Evolutionary conservation across 1,140 invertebrate species (phyloP), one percentile per base, ranked within the genome.

Genomic region (Choristoneura fumiferana): DNA sequence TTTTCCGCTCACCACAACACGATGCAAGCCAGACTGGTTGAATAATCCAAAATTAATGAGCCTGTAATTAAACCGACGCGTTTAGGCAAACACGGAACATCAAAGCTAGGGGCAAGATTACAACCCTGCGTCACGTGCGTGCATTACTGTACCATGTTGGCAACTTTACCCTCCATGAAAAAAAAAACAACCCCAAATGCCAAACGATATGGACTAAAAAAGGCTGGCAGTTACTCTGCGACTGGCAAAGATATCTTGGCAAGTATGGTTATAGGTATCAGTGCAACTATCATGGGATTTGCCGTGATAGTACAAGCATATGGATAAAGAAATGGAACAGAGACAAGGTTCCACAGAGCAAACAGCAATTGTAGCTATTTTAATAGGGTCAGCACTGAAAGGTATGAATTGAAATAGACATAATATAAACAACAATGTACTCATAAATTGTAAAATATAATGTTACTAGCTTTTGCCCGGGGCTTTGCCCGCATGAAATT

Each of bases 31-130:
- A 29, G 65, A 60, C 57, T 61, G 59, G 67, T 74, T 76, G 83
- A 84, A 84, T 84, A 80, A 80, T 86, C 74, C 71, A 81, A 84
- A 76, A 84, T 81, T 83, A 84, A 87, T 84, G 81, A 81, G 69
- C 63, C 72, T 76, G 76, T 87, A 84, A 87, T 87, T 81, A 84
- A 83, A 83, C 60, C 66, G 65, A 64, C 71, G 69, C 68, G 76
- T 81, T 83, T 83, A 78, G 69, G 78, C 72, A 86, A 86, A 83
- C 81, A 82, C 61, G 65, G 75, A 77, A 82, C 78, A 80, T 86
- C 83, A 86, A 86, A 86, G 78, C 70, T 60, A 61, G 61, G 74
- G 72, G 65, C 68, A 65, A 82, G 78, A 79, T 82, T 83, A 84
- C 76, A 81, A 75, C 78, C 60, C 71, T 80, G 78, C 80, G 81